Evolutionary conservation across 2,888 invertebrate species (phyloP), one percentile per base, ranked within the genome.

Genomic region (Cantharis lateralis): DNA sequence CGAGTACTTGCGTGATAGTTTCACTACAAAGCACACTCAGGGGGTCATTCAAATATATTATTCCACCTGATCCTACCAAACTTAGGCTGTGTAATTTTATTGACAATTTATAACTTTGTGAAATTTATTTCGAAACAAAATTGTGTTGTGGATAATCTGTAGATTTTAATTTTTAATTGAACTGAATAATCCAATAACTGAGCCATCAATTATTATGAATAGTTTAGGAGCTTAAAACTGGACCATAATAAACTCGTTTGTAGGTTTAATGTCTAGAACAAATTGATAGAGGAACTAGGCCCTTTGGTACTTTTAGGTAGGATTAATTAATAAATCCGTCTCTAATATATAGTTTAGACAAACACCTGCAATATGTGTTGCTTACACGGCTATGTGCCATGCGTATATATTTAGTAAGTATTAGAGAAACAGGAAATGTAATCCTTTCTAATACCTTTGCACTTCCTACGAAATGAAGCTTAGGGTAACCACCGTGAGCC

Each of bases 401-500:
- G 75, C 78, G 75, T 75, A 78, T 71, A 78, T 75, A 72, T 72
- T 70, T 72, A 75, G 64, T 66, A 48, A 48, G 77, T 74, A 77
- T 74, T 77, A 78, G 72, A 79, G 76, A 68, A 75, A 75, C 75
- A 75, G 77, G 71, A 77, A 77, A 72, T 76, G 78, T 78, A 78
- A 78, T 78, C 78, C 78, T 78, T 78, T 63, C 75, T 78, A 78
- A 78, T 78, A 75, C 78, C 75, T 73, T 66, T 75, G 78, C 78
- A 78, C 78, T 78, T 77, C 78, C 78, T 75, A 75, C 72, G 75
- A 78, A 75, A 78, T 75, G 28, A 72, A 75, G 78, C 78, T 78
- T 78, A 78, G 75, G 75, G 72, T 75, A 78, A 78, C 78, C 78
- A 72, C 75, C 78, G 68, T 70, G 78, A 74, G 48, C 48, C 48